Evolutionary conservation across 1,140 invertebrate genomes (phyloP).

Genomic region (Pseudoatta argentina): DNA sequence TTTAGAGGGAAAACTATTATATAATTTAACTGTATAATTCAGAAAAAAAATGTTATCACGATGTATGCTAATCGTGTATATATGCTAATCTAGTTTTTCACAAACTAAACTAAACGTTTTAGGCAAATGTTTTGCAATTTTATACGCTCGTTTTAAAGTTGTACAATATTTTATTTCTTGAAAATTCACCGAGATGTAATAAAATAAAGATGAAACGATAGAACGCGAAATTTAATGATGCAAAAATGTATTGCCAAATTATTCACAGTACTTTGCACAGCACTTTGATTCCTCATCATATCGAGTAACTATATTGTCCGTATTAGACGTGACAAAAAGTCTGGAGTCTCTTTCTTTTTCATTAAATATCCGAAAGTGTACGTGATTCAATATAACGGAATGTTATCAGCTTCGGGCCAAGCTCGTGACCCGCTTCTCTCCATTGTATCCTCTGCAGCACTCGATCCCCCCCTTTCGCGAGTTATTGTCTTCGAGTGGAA

Average conservation of each 20-base stretch:
- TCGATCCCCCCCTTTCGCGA: neutral
- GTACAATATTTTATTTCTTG: neutral
- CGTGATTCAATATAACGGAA: slow-evolving; percentile 57
- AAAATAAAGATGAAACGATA: neutral
- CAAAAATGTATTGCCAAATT: neutral
- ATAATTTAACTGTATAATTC: neutral
- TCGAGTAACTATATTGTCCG: slow-evolving; percentile 10
- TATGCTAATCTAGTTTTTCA: neutral
- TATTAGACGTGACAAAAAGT: slow-evolving; percentile 49
- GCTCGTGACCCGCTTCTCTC: slow-evolving; percentile 58
- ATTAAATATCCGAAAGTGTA: slow-evolving; percentile 62
- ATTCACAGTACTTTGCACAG: too few relatives aligned
- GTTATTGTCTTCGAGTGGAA: slow-evolving; percentile 66
- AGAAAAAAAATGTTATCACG: neutral
- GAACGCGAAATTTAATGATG: neutral
- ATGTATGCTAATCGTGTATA: neutral
- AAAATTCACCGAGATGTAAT: neutral
- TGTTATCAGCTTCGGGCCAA: slow-evolving; percentile 53
- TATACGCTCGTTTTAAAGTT: slow-evolving; percentile 4
- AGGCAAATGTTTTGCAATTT: neutral
- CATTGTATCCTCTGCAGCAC: slow-evolving; percentile 20
- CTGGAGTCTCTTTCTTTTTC: slow-evolving; percentile 33
- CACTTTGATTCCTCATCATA: slow-evolving; percentile 5
- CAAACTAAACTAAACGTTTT: slow-evolving; percentile 9
- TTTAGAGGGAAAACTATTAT: slow-evolving; percentile 11